A percentile compares a stretch with the other conserved stretches of the same genome.
phyloP scores from a whole-genome alignment of 2,113 vertebrate species.

The Tachysurus vachellii region DNA sequence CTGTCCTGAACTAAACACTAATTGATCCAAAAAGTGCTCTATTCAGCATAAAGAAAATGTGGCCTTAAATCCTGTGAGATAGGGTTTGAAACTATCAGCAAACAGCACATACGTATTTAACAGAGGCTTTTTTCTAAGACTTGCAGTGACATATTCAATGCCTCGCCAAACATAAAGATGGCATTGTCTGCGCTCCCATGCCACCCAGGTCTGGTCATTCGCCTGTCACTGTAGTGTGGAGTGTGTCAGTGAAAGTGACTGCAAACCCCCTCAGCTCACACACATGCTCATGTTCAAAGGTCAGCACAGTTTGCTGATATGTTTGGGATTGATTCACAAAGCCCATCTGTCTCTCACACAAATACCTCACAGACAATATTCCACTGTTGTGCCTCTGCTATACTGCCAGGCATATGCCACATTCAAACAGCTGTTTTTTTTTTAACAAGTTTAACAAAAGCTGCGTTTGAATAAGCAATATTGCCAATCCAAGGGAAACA shows the following conservation, averaged over 20 bases:
- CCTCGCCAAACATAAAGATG: background rate
- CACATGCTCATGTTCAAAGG: constrained; percentile 45
- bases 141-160: background rate
- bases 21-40: constrained; percentile 35
- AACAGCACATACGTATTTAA: background rate
- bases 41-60: constrained; percentile 32
- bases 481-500: background rate
- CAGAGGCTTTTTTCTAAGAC: constrained; percentile 6
- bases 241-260: constrained; percentile 21
- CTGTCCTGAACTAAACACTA: background rate
- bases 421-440: constrained; percentile 30
- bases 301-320: constrained; percentile 38
- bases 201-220: constrained; percentile 26
- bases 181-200: constrained; percentile 36
- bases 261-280: constrained; percentile 35
- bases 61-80: background rate
- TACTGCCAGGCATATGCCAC: constrained; percentile 22
- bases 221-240: constrained; percentile 33
- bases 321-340: constrained; percentile 44
- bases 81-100: background rate
- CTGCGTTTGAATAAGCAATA: constrained; percentile 13
- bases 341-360: constrained; percentile 45
- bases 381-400: constrained; percentile 27
- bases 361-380: constrained; percentile 20
- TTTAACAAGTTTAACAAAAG: constrained; percentile 12